Base-by-base conservation (phyloP, 2,888 invertebrate genomes). In the Pandemis cinnamomeana region DNA sequence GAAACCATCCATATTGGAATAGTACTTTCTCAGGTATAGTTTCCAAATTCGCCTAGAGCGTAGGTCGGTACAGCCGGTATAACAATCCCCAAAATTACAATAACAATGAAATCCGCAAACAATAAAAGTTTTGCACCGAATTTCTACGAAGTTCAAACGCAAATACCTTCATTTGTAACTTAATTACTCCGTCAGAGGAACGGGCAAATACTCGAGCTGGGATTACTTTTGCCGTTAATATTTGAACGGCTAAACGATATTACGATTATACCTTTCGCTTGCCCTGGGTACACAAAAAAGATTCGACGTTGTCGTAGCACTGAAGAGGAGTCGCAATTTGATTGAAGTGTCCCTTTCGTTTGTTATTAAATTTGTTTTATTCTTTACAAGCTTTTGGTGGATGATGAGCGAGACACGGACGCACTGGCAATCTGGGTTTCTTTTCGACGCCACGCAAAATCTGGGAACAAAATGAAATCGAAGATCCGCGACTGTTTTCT, bases 81-180 rank as follows among this genome's bases (percentile, higher is more conserved):
- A 67, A 10, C 55, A 72, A 68, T 62, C 27, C 61, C 15, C 7
- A n/a, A 15, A 46, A 67, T 72, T 68, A 72, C n/a, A 72, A 72
- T 72, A 72, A 72, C 72, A 72, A 72, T 72, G 67, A 63, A 72
- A 72, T 72, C 67, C 62, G 67, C 67, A 72, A 72, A 72, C 72
- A 72, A 68, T 67, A 68, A 72, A 67, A 71, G 71, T 71, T 71
- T 51, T 20, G 8, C 60, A 27, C 53, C 67, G 46, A 72, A 72
- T 68, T 72, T 72, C 67, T 41, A 48, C 62, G 53, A 68, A 72
- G 67, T 72, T 72, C 15, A 68, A 67, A 72, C 53, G 72, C 67
- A 72, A 68, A 72, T 72, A 62, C 67, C 67, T 62, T 63, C 44
- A 67, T 62, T 72, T 68, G 62, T 68, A 72, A 72, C 67, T 72